phyloP scores from a whole-genome alignment of 2,113 vertebrate species.

The Alligator mississippiensis region DNA sequence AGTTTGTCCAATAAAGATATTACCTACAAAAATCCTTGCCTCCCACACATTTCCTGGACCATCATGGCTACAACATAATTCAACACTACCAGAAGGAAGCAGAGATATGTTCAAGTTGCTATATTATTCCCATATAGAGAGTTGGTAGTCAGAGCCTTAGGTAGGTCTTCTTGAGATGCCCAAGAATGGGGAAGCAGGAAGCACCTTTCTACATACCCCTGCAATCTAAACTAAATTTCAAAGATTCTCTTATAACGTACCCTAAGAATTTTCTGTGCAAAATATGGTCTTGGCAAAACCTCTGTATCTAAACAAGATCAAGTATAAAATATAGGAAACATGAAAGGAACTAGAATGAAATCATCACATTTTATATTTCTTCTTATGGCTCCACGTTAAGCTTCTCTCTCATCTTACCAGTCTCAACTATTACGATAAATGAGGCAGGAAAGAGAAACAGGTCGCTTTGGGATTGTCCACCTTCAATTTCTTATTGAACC shows the following conservation, averaged over 20 bases:
- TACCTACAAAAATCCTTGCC: too few species aligned
- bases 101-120: neutral
- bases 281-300: neutral
- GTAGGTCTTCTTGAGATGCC: neutral
- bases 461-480: neutral
- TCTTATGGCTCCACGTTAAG: neutral
- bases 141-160: neutral
- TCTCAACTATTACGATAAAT: neutral
- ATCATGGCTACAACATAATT: neutral
- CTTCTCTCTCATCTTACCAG: neutral
- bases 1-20: too few species aligned
- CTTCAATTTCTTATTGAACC: neutral
- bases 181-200: neutral
- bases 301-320: neutral
- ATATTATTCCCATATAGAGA: constrained; percentile 16
- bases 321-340: neutral
- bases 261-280: too few species aligned
- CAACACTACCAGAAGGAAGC: too few species aligned
- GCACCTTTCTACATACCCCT: constrained; percentile 29
- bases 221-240: neutral
- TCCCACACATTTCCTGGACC: too few species aligned
- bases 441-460: accelerated
- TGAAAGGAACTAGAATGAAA: neutral
- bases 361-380: neutral
- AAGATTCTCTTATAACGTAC: neutral